Conservation (phyloP, 2,113 vertebrate species). For the Verasper variegatus region DNA sequence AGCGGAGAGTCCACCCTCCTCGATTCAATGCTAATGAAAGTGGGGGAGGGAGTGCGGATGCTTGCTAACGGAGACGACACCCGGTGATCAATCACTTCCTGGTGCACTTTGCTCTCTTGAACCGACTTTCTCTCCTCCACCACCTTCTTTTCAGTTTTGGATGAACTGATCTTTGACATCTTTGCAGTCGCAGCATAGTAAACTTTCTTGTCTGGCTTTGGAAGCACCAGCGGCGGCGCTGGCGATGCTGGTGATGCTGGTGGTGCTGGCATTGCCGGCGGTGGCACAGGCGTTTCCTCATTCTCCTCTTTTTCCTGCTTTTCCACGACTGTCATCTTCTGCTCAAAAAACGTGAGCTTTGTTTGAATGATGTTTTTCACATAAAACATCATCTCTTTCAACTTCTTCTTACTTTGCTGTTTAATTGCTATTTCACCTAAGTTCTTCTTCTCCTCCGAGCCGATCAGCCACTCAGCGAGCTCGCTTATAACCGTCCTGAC, state of each 20-base stretch:
- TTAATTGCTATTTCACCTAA: constrained; percentile 65
- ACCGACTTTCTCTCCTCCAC: constrained; percentile 67
- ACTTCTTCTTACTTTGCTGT: constrained; percentile 84
- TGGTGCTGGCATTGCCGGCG: background rate
- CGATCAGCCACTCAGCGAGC: constrained; percentile 86
- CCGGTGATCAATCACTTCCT: constrained; percentile 72
- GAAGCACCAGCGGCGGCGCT: constrained; percentile 30
- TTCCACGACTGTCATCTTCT: constrained; percentile 67
- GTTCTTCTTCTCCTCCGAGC: constrained; percentile 79
- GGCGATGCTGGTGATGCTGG: background rate
- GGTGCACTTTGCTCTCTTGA: constrained; percentile 66
- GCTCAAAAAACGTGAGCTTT: constrained; percentile 81
- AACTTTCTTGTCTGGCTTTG: constrained; percentile 69
- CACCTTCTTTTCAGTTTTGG: constrained; percentile 74
- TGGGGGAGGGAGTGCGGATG: constrained; percentile 88
- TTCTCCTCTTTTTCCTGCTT: constrained; percentile 69
- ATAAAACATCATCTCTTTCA: constrained; percentile 84
- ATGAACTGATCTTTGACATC: constrained; percentile 76
- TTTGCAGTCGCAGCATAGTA: constrained; percentile 65
- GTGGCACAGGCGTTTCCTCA: constrained; percentile 21
- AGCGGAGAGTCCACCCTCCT: constrained; percentile 82
- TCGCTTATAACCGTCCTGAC: constrained; percentile 82
- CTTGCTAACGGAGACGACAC: constrained; percentile 80
- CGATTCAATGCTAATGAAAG: constrained; percentile 92
- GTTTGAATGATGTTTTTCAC: constrained; percentile 81